Percentiles rank a stretch among this genome's conserved stretches.
Evolutionary conservation across 2,888 invertebrate genomes (phyloP).

Genomic region (Dicyrtoma fusca): DNA sequence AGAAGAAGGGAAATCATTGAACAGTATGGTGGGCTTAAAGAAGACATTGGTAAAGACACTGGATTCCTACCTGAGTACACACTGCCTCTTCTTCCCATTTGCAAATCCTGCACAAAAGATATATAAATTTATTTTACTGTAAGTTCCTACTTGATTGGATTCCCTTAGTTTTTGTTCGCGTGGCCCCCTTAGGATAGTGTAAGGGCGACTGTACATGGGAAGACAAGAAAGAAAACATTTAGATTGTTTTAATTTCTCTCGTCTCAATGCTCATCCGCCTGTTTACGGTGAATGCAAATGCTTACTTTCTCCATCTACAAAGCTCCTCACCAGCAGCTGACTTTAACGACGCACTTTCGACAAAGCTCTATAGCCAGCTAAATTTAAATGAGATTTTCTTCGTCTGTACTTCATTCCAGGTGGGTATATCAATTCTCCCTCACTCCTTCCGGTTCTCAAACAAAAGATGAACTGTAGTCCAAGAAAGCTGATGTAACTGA

Average conservation of each 20-base stretch:
- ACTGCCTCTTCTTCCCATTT: no score
- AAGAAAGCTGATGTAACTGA: no score
- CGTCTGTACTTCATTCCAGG: background rate
- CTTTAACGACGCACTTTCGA: constrained; percentile 16
- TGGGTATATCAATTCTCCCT: background rate
- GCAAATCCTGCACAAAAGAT: constrained; percentile 14
- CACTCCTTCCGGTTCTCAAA: background rate
- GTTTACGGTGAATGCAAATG: no score
- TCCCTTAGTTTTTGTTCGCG: constrained; percentile 17
- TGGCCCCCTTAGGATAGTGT: no score
- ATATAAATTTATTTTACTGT: constrained; percentile 27
- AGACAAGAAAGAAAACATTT: constrained; percentile 5
- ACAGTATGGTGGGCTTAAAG: no score
- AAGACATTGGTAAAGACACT: no score
- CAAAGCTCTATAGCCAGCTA: constrained; percentile 16
- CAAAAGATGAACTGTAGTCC: no score
- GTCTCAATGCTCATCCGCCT: background rate
- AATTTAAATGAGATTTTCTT: constrained; percentile 22
- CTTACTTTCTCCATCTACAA: no score
- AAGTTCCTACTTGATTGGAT: constrained; percentile 20
- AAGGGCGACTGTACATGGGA: no score
- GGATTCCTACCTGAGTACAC: no score
- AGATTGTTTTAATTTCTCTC: constrained; percentile 11
- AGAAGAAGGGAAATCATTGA: no score
- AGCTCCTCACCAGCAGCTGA: background rate